Evolutionary conservation across 2,888 invertebrate species (phyloP).

Genomic region (Philereme transversata): DNA sequence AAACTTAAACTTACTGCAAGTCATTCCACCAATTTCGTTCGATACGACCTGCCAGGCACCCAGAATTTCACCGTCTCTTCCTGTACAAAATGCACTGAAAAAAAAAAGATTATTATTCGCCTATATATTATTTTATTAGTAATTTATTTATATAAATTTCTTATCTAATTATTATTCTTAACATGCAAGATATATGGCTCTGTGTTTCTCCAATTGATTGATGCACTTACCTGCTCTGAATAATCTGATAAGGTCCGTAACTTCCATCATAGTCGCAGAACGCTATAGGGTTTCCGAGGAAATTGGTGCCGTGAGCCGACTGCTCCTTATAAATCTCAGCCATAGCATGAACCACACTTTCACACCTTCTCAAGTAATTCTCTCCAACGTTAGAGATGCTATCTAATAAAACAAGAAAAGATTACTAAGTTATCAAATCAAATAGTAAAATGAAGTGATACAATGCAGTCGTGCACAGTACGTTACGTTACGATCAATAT

Average conservation of each 20-base stretch:
- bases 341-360: slow-evolving; percentile 85
- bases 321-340: slow-evolving; percentile 79
- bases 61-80: slow-evolving; percentile 83
- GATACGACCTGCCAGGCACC: slow-evolving; percentile 78
- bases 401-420: slow-evolving; percentile 59
- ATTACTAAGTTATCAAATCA: slow-evolving; percentile 8
- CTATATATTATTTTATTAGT: background rate
- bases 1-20: slow-evolving; percentile 84
- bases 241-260: slow-evolving; percentile 82
- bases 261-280: slow-evolving; percentile 87
- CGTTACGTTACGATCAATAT: slow-evolving; percentile 40
- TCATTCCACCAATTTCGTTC: slow-evolving; percentile 64
- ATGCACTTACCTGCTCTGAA: slow-evolving; percentile 80
- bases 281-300: slow-evolving; percentile 76
- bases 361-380: slow-evolving; percentile 87
- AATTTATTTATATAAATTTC: too few species aligned
- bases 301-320: slow-evolving; percentile 83
- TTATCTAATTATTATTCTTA: slow-evolving; percentile 1
- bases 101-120: slow-evolving; percentile 6
- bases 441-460: slow-evolving; percentile 20
- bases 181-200: background rate
- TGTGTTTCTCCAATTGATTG: background rate
- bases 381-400: slow-evolving; percentile 70
- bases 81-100: slow-evolving; percentile 85
- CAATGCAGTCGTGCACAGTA: slow-evolving; percentile 18